phyloP scores from a whole-genome alignment of 2,113 vertebrate species.

The Spermophilus dauricus region DNA sequence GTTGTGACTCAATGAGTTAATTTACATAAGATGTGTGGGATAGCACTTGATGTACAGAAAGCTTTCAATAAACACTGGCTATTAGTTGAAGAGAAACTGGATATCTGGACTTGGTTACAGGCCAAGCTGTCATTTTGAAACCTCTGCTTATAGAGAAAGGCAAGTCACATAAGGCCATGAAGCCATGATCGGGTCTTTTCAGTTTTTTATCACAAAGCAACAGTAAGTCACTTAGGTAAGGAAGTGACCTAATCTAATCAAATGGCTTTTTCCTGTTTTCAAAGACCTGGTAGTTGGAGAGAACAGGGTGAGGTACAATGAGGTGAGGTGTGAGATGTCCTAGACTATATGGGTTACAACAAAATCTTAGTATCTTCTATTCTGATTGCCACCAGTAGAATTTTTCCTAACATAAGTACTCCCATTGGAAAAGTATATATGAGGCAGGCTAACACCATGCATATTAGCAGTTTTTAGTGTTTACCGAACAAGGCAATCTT shows the following conservation, averaged over 20 bases:
- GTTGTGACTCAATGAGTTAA: constrained; percentile 12
- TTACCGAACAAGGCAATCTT: constrained; percentile 27
- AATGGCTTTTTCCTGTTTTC: not conserved
- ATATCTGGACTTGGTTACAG: not conserved
- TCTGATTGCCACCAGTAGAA: constrained; percentile 25
- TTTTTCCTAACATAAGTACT: not conserved
- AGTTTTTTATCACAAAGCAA: not conserved
- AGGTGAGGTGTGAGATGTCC: not conserved
- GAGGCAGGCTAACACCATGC: not conserved
- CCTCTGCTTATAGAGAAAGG: not conserved
- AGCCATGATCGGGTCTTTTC: not conserved
- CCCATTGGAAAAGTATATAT: not conserved
- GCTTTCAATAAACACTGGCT: not conserved
- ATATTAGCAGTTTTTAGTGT: not conserved
- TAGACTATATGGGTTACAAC: not conserved
- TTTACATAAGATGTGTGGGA: not conserved
- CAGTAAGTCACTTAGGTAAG: not conserved
- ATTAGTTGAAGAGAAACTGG: constrained; percentile 22
- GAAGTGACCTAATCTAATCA: constrained; percentile 8
- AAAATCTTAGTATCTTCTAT: not conserved
- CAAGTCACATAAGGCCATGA: not conserved
- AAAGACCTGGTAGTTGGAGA: constrained; percentile 5
- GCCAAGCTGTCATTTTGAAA: not conserved
- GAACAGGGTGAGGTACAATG: not conserved
- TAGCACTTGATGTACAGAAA: not conserved